phyloP scores from a whole-genome alignment of 2,797 vertebrate genomes.

The Linurgus olivaceus region DNA sequence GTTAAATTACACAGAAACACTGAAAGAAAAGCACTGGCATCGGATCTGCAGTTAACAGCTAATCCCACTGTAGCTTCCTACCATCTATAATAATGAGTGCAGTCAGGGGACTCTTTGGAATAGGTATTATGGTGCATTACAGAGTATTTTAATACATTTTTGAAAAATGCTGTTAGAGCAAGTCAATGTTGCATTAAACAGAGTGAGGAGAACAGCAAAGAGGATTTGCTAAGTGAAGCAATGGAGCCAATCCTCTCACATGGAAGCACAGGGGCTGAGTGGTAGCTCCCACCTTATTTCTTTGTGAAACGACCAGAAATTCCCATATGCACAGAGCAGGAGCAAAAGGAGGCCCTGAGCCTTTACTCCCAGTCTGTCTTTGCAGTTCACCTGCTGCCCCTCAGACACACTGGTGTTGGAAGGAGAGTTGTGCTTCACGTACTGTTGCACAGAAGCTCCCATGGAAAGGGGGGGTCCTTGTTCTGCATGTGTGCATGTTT shows the following conservation, averaged over 20 bases:
- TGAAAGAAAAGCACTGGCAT: background rate
- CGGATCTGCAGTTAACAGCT: background rate
- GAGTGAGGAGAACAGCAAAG: background rate
- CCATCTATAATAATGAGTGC: background rate
- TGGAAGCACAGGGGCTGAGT: fast-evolving
- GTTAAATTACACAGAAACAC: conserved; percentile 1
- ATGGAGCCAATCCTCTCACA: background rate
- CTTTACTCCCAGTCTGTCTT: background rate
- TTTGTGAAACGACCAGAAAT: background rate
- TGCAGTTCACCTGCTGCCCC: background rate
- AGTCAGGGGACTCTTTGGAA: background rate
- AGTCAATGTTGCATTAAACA: background rate
- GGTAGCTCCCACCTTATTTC: background rate
- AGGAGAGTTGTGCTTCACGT: background rate
- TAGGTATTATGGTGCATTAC: conserved; percentile 1
- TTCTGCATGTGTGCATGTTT: fast-evolving
- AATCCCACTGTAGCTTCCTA: background rate
- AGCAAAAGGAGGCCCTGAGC: background rate
- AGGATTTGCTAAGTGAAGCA: background rate
- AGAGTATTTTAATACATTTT: background rate
- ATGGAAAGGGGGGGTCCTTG: fast-evolving
- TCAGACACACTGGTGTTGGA: fast-evolving
- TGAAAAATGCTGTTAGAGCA: background rate
- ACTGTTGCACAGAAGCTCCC: too few relatives aligned
- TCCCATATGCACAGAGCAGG: background rate